These are phyloP conservation scores for Drosophila subobscura DNA, from an alignment of 1,140 invertebrate genomes.

Conservation along the genomic window DNA sequence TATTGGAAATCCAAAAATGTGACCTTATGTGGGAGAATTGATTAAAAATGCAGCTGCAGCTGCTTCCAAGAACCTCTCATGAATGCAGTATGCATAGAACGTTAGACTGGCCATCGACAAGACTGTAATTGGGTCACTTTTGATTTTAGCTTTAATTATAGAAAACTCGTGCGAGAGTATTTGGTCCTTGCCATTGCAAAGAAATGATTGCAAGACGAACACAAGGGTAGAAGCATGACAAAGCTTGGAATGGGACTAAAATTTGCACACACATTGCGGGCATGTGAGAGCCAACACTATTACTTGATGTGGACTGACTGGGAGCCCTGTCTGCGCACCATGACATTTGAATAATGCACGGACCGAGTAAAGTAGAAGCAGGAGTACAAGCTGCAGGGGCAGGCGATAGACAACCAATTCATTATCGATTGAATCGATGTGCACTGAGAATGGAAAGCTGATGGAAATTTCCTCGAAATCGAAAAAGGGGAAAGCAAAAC, in stretches of 20 bases:
- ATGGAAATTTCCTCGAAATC: conserved; percentile 47
- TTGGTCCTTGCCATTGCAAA: conserved; percentile 9
- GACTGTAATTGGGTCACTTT: conserved; percentile 16
- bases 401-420: conserved; percentile 45
- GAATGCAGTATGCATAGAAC: too few species aligned
- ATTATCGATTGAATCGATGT: conserved; percentile 67
- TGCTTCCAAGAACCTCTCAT: neutral
- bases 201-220: neutral
- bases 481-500: conserved; percentile 19
- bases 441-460: conserved; percentile 45
- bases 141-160: neutral
- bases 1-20: conserved; percentile 10
- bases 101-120: neutral
- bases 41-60: conserved; percentile 26
- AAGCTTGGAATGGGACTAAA: conserved; percentile 32
- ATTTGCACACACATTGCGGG: conserved; percentile 17
- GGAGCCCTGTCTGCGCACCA: conserved; percentile 30
- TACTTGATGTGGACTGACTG: neutral
- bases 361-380: conserved; percentile 15
- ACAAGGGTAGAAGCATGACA: conserved; percentile 13
- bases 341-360: conserved; percentile 73
- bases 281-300: conserved; percentile 21
- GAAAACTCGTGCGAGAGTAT: neutral
- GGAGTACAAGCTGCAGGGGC: neutral
- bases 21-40: conserved; percentile 32